phyloP scores from a whole-genome alignment of 2,797 vertebrate genomes.

The Oreonectes daqikongensis region DNA sequence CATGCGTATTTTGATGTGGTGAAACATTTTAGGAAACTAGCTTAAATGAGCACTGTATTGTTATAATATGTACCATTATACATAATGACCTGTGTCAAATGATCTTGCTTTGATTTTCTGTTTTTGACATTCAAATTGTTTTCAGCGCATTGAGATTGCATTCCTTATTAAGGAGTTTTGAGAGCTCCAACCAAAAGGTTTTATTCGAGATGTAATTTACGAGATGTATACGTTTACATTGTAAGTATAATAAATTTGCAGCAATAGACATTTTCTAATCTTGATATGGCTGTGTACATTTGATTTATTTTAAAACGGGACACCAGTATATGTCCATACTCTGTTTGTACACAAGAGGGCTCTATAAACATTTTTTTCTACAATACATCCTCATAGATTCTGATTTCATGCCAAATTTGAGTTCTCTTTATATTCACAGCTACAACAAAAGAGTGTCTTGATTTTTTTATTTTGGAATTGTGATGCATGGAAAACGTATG shows the following conservation, averaged over 20 bases:
- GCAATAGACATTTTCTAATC: conserved; percentile 44
- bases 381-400: neutral
- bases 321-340: neutral
- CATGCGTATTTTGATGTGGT: conserved; percentile 1
- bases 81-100: conserved; percentile 1
- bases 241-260: conserved; percentile 14
- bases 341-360: conserved; percentile 29
- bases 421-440: neutral
- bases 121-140: neutral
- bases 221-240: conserved; percentile 34
- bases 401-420: neutral
- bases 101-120: neutral
- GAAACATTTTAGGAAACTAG: neutral
- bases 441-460: neutral
- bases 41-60: neutral
- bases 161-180: conserved; percentile 51
- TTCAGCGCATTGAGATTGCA: conserved; percentile 23
- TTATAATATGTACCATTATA: neutral
- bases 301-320: neutral
- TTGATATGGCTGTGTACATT: neutral
- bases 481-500: neutral
- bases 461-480: neutral
- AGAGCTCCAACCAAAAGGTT: conserved; percentile 51
- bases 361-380: conserved; percentile 2
- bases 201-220: conserved; percentile 45